Conservation (phyloP, 2,113 vertebrate genomes). For the Nibea coibor region DNA sequence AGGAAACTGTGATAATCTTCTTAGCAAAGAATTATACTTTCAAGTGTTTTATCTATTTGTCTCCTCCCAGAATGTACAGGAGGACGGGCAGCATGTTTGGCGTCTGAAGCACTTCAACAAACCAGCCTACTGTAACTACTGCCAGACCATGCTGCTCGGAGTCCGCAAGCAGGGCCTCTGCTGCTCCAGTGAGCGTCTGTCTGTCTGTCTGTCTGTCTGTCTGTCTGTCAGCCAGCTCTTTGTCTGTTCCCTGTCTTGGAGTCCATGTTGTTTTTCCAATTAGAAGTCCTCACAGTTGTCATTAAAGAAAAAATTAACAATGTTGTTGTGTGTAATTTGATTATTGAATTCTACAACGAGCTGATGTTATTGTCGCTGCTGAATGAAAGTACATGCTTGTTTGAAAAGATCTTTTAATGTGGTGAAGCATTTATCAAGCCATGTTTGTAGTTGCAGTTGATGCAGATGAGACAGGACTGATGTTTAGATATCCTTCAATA, state of each 20-base stretch:
- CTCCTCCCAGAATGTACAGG: constrained; percentile 86
- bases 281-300: constrained; percentile 6
- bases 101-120: constrained; percentile 98
- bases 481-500: background rate
- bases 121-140: constrained; percentile 96
- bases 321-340: constrained; percentile 31
- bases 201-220: background rate
- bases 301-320: constrained; percentile 31
- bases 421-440: background rate
- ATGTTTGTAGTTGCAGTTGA: background rate
- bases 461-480: background rate
- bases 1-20: too few species aligned
- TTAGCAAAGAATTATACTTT: too few species aligned
- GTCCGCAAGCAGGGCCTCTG: constrained; percentile 96
- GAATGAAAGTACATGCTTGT: background rate
- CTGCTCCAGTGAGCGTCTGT: constrained; percentile 89
- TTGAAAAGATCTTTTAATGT: constrained; percentile 11
- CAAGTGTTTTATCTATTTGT: background rate
- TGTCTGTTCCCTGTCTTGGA: constrained; percentile 3
- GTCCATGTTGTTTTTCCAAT: constrained; percentile 38
- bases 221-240: background rate
- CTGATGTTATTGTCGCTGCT: background rate
- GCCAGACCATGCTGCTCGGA: constrained; percentile 92
- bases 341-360: background rate
- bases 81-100: constrained; percentile 94